These are phyloP conservation scores for Otus scops DNA, from an alignment of 2,797 vertebrate genomes.

Conservation along the genomic window DNA sequence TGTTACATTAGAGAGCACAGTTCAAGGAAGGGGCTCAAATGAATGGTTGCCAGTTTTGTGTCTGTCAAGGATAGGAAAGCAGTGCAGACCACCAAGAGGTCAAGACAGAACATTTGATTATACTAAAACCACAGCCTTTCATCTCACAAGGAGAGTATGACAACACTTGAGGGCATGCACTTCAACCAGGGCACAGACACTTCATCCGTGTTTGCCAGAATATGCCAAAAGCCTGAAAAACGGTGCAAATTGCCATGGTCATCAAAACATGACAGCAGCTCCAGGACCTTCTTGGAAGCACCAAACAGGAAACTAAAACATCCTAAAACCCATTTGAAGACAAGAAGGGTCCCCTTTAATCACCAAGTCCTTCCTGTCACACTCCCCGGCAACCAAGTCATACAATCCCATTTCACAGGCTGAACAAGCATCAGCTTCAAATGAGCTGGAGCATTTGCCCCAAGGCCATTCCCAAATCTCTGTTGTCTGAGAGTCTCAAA, in stretches of 20 bases:
- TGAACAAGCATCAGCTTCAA: constrained; percentile 59
- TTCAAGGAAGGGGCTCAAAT: not conserved
- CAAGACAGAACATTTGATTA: not conserved
- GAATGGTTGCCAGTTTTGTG: not conserved
- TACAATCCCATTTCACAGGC: constrained; percentile 66
- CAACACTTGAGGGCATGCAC: not conserved
- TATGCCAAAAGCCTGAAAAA: not conserved
- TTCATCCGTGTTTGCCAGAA: not conserved
- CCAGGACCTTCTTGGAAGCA: constrained; percentile 38
- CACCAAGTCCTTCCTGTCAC: constrained; percentile 50
- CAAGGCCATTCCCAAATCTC: constrained; percentile 62
- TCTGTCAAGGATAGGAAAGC: not conserved
- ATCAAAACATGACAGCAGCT: constrained; percentile 51
- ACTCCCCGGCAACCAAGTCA: constrained; percentile 51
- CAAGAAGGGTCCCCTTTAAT: constrained; percentile 56
- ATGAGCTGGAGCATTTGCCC: constrained; percentile 59
- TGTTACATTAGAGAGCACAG: not conserved
- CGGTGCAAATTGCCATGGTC: not conserved
- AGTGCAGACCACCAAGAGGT: not conserved
- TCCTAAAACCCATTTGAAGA: constrained; percentile 47
- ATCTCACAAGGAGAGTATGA: not conserved
- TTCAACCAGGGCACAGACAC: not conserved
- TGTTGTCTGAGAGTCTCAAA: constrained; percentile 47
- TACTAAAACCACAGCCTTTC: not conserved
- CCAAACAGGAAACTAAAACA: constrained; percentile 30